A percentile compares a stretch with the other conserved stretches of the same genome.
These are phyloP conservation scores for Entomyzon cyanotis DNA, from an alignment of 2,113 vertebrate genomes.

Conservation along the genomic window DNA sequence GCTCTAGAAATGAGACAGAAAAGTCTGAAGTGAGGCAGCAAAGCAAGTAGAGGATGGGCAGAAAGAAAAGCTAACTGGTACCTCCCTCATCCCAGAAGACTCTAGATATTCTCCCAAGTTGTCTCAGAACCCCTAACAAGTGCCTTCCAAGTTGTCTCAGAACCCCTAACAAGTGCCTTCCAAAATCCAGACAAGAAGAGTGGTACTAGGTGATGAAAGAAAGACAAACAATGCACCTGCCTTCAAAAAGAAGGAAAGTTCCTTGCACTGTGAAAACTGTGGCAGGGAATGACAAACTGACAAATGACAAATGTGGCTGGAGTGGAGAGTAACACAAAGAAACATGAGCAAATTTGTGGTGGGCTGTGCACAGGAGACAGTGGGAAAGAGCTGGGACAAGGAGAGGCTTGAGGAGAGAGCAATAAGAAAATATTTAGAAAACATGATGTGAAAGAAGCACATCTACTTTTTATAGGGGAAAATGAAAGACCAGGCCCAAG, in stretches of 20 bases:
- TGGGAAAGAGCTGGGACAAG: background rate
- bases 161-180: background rate
- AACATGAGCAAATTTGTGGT: accelerated
- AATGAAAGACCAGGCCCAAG: background rate
- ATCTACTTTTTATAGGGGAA: background rate
- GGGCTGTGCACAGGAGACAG: background rate
- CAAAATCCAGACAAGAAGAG: background rate
- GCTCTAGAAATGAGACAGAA: background rate
- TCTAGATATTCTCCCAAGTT: background rate
- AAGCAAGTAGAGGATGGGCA: background rate
- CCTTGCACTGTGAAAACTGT: background rate
- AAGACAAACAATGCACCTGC: background rate
- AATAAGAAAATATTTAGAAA: background rate
- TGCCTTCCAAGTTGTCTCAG: background rate
- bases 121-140: background rate
- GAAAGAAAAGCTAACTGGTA: background rate
- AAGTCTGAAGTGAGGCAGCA: background rate
- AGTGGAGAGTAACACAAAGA: background rate
- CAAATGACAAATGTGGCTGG: background rate
- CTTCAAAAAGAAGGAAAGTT: background rate
- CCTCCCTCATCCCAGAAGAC: background rate
- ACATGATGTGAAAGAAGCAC: background rate
- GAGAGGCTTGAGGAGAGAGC: background rate
- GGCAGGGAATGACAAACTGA: background rate
- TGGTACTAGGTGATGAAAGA: background rate